phyloP scores from a whole-genome alignment of 2,797 vertebrate genomes.

The Microctenopoma stevenorrisi region DNA sequence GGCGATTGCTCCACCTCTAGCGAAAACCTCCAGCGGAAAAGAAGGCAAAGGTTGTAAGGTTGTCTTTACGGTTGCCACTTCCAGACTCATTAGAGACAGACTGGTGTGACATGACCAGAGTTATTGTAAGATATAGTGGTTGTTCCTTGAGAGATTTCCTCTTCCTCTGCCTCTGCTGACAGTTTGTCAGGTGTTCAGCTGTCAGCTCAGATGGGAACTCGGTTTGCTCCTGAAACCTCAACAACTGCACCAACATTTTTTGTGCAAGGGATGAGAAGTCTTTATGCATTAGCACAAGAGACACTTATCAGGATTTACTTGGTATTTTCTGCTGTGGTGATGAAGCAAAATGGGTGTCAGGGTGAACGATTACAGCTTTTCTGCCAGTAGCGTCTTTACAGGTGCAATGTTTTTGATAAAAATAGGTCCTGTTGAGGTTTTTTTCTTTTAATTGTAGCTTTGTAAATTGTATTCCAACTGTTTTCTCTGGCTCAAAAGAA shows the following conservation, averaged over 20 bases:
- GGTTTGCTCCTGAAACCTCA: slow-evolving; percentile 25
- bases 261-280: slow-evolving; percentile 2
- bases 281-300: slow-evolving; percentile 12
- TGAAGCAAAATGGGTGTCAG: neutral
- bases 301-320: slow-evolving; percentile 9
- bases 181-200: slow-evolving; percentile 47
- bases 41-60: neutral
- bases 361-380: neutral
- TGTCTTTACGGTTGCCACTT: neutral
- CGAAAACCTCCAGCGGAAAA: neutral
- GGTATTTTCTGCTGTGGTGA: neutral
- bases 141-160: slow-evolving; percentile 27
- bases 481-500: neutral
- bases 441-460: neutral
- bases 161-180: slow-evolving; percentile 14
- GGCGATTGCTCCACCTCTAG: neutral
- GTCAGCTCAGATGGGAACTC: slow-evolving; percentile 37
- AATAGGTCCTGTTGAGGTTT: neutral
- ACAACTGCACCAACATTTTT: slow-evolving; percentile 9
- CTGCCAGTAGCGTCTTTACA: neutral
- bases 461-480: neutral
- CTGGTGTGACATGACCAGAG: slow-evolving; percentile 14
- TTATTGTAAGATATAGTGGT: slow-evolving; percentile 17
- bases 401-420: too few relatives aligned
- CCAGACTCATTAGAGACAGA: slow-evolving; percentile 18